These are phyloP conservation scores for Parus major DNA, from an alignment of 2,113 vertebrate genomes.

Conservation along the genomic window DNA sequence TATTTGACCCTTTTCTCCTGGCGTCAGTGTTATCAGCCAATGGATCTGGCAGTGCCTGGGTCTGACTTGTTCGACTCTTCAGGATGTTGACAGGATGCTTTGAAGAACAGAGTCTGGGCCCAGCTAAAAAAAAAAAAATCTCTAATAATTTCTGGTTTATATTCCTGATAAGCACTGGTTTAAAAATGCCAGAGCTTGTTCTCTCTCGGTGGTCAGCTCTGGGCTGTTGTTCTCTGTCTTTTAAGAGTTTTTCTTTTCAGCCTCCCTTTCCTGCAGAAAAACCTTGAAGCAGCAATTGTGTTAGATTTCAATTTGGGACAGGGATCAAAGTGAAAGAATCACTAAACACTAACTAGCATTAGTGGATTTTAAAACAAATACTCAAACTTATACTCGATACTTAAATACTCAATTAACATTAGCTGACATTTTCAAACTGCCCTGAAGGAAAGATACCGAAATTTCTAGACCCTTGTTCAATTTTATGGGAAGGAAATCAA, in stretches of 20 bases:
- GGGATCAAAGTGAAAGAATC: not conserved
- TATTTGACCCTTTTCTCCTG: slow-evolving; percentile 45
- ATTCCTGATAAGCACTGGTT: slow-evolving; percentile 2
- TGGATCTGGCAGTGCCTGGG: slow-evolving; percentile 25
- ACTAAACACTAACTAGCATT: not conserved
- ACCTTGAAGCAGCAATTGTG: not conserved
- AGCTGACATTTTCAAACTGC: not conserved
- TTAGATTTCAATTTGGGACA: not conserved
- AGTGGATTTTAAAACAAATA: not conserved
- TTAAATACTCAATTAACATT: not conserved
- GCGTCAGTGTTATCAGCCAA: slow-evolving; percentile 47
- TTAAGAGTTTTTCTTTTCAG: not conserved
- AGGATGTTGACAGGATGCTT: not conserved
- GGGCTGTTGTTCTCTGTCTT: not conserved
- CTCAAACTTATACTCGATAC: not conserved
- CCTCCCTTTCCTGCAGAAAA: not conserved
- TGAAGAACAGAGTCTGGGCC: not conserved
- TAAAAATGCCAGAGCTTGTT: not conserved
- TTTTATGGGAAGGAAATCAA: not conserved
- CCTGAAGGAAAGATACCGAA: not conserved
- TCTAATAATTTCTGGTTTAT: slow-evolving; percentile 23
- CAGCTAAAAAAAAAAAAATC: slow-evolving; percentile 17
- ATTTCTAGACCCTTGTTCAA: not conserved
- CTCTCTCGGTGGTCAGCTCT: not conserved
- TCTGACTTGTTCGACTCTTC: not conserved